Evolutionary conservation across 2,113 vertebrate genomes (phyloP).

Genomic region (Hippocampus barbouri): DNA sequence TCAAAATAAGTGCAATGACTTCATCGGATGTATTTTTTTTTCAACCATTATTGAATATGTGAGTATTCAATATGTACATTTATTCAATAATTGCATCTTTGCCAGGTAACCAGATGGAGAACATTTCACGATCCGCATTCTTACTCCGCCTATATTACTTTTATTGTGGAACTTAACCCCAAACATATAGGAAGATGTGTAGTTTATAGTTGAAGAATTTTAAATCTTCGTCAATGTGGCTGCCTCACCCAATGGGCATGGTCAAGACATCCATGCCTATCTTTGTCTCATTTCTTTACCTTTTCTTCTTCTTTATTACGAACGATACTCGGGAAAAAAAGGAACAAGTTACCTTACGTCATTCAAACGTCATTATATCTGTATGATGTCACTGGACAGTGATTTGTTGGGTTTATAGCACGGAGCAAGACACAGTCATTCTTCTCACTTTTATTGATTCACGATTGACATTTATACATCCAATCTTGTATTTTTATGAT

Average conservation of each 20-base stretch:
- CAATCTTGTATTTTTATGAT: not conserved
- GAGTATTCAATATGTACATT: not conserved
- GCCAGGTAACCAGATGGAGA: not conserved
- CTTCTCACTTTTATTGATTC: not conserved
- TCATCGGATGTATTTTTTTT: no score
- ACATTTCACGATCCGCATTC: not conserved
- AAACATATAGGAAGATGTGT: not conserved
- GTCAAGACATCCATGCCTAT: conserved; percentile 54
- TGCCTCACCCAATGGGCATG: conserved; percentile 50
- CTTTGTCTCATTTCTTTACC: conserved; percentile 14
- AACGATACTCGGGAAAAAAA: not conserved
- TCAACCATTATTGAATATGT: not conserved
- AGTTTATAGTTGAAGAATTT: not conserved
- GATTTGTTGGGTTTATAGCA: not conserved
- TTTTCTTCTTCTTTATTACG: not conserved
- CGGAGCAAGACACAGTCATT: no score
- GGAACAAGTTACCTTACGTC: not conserved
- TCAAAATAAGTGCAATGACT: conserved; percentile 40
- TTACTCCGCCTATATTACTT: not conserved
- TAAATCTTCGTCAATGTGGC: not conserved
- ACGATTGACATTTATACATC: not conserved
- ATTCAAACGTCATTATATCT: not conserved
- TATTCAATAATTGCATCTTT: fast-evolving
- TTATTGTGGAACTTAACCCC: not conserved
- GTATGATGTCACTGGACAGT: not conserved